phyloP scores from a whole-genome alignment of 2,113 vertebrate genomes.

The Chaetodon trifascialis region DNA sequence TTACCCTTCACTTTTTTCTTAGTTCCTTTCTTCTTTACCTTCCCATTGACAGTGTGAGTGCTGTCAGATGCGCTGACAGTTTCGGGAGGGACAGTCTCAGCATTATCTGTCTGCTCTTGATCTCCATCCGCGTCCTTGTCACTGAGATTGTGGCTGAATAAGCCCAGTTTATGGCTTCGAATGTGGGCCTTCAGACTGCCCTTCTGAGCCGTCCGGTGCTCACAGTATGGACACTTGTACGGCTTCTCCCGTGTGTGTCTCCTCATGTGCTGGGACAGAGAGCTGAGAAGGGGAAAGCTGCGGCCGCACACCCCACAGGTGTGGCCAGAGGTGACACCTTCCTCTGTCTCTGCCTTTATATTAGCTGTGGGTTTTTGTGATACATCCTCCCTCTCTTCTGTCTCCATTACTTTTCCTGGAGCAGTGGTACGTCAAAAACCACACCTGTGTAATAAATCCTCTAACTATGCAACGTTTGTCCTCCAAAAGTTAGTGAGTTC shows the following conservation, averaged over 20 bases:
- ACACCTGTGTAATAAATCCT: slow-evolving; percentile 39
- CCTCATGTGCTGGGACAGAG: slow-evolving; percentile 97
- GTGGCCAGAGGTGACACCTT: slow-evolving; percentile 86
- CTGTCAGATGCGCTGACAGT: slow-evolving; percentile 87
- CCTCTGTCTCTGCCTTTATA: slow-evolving; percentile 79
- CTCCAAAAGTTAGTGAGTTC: slow-evolving; percentile 49
- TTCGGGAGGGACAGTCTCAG: slow-evolving; percentile 85
- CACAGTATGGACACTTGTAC: slow-evolving; percentile 98
- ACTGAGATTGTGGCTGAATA: slow-evolving; percentile 85
- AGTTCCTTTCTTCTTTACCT: slow-evolving; percentile 76
- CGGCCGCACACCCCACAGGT: slow-evolving; percentile 95
- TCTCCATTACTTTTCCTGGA: slow-evolving; percentile 79
- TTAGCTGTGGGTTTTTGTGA: slow-evolving; percentile 67
- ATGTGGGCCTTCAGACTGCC: slow-evolving; percentile 97
- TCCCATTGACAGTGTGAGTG: slow-evolving; percentile 87
- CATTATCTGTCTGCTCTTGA: slow-evolving; percentile 82
- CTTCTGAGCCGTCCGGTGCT: slow-evolving; percentile 97
- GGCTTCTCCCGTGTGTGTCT: slow-evolving; percentile 97
- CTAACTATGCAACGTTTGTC: slow-evolving; percentile 14
- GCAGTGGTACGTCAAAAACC: not conserved
- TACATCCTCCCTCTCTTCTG: slow-evolving; percentile 84
- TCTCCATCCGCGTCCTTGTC: slow-evolving; percentile 83
- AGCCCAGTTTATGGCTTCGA: slow-evolving; percentile 93
- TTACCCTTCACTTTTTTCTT: slow-evolving; percentile 76
- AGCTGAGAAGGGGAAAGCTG: slow-evolving; percentile 96